Base-by-base conservation (phyloP, 2,888 invertebrate species). In the Cephus rjabovi region DNA sequence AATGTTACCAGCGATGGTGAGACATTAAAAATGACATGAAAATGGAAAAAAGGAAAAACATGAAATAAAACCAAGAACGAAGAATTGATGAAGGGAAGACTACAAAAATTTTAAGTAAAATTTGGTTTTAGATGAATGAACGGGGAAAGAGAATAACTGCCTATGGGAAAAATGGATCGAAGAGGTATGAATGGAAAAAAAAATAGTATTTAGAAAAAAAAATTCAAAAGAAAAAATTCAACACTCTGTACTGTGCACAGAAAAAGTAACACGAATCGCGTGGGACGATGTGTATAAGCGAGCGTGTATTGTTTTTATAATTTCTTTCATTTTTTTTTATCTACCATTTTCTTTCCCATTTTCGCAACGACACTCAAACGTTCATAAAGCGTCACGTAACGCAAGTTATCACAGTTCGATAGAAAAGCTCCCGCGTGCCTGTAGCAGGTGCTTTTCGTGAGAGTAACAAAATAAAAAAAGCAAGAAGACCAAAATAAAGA, bases 331-430 rank as follows among this genome's bases (percentile, higher is more conserved):
- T 15, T 34, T 3, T 3, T 15, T 31, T 33, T 4, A 4, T 31
- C 9, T 31, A 31, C 2, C 3, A 12, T 11, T 71, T 23, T 71
- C 2, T 71, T 1, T 1, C 40, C 23, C 56, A 15, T 56, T 56
- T 77, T 77, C 70, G 74, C 75, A 78, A 81, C 76, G 78, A 81
- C 81, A 81, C 77, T 81, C 56, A 83, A 78, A 77, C 35, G 74
- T 34, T 75, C 78, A 76, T 68, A 77, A 77, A 74, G 80, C 79
- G 79, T 81, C 81, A 77, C 80, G 81, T 81, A 85, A 84, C 83
- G 84, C 84, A 83, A 84, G 12, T 86, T 88, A 88, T 88, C 88
- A 88, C 86, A 89, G 87, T 86, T 87, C 82, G 83, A 87, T 81
- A 84, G 70, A 86, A 83, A 86, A 85, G 84, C 37, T 83, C 83